These are phyloP conservation scores for Julus scandinavius DNA, from an alignment of 2,888 invertebrate species.

Conservation along the genomic window DNA sequence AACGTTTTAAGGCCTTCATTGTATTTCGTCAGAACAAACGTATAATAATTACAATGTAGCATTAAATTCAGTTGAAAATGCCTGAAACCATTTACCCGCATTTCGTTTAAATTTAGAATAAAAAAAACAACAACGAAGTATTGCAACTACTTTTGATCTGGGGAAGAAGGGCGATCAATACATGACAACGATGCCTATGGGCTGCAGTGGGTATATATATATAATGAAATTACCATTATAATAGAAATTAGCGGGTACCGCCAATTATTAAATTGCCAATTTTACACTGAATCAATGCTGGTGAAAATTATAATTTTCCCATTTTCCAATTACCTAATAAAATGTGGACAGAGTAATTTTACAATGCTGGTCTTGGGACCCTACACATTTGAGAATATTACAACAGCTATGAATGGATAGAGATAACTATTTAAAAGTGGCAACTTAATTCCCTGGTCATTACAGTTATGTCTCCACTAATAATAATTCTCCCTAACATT, in stretches of 20 bases:
- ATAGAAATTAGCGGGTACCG: slow-evolving; percentile 6
- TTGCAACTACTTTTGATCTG: slow-evolving; percentile 16
- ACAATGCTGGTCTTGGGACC: not conserved
- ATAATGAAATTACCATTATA: slow-evolving; percentile 25
- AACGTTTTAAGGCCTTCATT: slow-evolving; percentile 31
- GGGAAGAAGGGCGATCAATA: slow-evolving; percentile 34
- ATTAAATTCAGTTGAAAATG: slow-evolving; percentile 34
- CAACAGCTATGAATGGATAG: too few relatives aligned
- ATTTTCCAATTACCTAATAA: not conserved
- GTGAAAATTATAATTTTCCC: not conserved
- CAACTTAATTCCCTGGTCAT: too few relatives aligned
- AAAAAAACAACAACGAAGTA: not conserved
- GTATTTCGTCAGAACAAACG: slow-evolving; percentile 22
- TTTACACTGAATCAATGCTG: not conserved
- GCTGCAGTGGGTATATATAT: not conserved
- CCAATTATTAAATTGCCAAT: slow-evolving; percentile 7
- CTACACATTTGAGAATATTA: not conserved
- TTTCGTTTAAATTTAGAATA: slow-evolving; percentile 13
- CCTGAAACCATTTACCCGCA: slow-evolving; percentile 42
- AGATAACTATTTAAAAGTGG: too few relatives aligned
- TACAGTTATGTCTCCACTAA: too few relatives aligned
- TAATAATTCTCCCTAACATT: too few relatives aligned
- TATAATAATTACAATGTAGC: slow-evolving; percentile 30
- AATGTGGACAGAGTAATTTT: not conserved
- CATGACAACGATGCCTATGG: slow-evolving; percentile 38